Evolutionary conservation across 2,113 vertebrate species (phyloP).

Genomic region (Sphyrna mokarran): DNA sequence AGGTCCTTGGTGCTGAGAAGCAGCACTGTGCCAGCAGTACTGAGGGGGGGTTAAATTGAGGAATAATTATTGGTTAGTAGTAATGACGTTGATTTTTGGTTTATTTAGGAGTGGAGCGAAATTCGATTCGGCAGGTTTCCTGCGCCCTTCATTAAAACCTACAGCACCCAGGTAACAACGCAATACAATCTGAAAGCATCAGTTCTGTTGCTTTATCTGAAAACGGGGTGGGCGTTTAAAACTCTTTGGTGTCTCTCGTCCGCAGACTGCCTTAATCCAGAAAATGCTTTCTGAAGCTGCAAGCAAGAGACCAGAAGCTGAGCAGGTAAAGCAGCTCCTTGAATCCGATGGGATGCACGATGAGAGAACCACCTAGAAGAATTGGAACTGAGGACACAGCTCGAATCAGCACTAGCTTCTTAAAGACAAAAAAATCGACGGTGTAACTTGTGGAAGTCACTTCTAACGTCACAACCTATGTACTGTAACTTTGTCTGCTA

Average conservation of each 20-base stretch:
- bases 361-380: not conserved
- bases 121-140: not conserved
- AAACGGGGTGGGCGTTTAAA: too few species aligned
- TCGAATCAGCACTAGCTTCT: not conserved
- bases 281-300: not conserved
- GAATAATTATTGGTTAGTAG: not conserved
- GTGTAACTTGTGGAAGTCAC: not conserved
- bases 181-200: not conserved
- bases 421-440: not conserved
- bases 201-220: not conserved
- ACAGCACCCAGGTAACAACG: not conserved
- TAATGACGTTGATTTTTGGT: not conserved
- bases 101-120: not conserved
- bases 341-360: not conserved
- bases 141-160: not conserved
- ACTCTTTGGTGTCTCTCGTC: not conserved
- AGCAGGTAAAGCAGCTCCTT: not conserved
- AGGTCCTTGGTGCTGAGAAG: too few species aligned
- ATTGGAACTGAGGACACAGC: not conserved
- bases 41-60: not conserved
- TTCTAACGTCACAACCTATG: not conserved
- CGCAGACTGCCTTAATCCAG: not conserved
- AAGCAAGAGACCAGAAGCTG: not conserved
- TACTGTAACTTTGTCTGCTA: not conserved
- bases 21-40: too few species aligned